A percentile compares a stretch with the other conserved stretches of the same genome.
These are phyloP conservation scores for Cricetomys ansorgei DNA, from an alignment of 2,113 vertebrate species.

Conservation along the genomic window DNA sequence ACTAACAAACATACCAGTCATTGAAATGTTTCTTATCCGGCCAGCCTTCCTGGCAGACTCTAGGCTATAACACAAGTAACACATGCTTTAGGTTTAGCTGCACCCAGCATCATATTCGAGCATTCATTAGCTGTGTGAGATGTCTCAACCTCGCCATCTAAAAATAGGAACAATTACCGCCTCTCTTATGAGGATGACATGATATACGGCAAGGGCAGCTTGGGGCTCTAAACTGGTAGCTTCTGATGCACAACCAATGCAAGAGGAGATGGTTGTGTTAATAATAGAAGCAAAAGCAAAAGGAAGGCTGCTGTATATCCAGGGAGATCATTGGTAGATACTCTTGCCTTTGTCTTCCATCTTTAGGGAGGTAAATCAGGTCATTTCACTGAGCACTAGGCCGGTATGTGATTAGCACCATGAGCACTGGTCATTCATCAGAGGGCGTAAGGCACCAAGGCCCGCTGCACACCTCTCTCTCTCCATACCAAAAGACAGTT, in stretches of 20 bases:
- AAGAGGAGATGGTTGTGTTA: not conserved
- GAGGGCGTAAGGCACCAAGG: not conserved
- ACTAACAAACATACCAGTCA: conserved; percentile 27
- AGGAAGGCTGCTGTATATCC: not conserved
- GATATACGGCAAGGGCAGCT: not conserved
- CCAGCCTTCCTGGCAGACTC: not conserved
- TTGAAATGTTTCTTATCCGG: conserved; percentile 52
- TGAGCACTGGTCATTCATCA: not conserved
- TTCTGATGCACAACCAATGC: not conserved
- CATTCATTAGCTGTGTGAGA: conserved; percentile 26
- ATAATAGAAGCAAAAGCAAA: not conserved
- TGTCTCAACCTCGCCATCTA: conserved; percentile 5
- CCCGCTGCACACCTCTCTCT: not conserved
- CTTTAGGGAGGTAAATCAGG: not conserved
- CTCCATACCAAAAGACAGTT: not conserved
- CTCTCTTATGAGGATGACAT: conserved; percentile 17
- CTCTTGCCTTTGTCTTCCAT: not conserved
- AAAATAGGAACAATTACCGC: conserved; percentile 39
- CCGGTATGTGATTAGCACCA: not conserved
- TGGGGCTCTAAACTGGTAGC: not conserved
- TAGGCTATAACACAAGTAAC: conserved; percentile 6
- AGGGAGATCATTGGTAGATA: not conserved
- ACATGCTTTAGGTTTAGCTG: conserved; percentile 6
- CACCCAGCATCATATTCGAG: conserved; percentile 27
- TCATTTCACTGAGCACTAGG: not conserved